A percentile compares a stretch with the other conserved stretches of the same genome.
Evolutionary conservation across 1,140 invertebrate genomes (phyloP).

Genomic region (Zeugodacus cucurbitae): DNA sequence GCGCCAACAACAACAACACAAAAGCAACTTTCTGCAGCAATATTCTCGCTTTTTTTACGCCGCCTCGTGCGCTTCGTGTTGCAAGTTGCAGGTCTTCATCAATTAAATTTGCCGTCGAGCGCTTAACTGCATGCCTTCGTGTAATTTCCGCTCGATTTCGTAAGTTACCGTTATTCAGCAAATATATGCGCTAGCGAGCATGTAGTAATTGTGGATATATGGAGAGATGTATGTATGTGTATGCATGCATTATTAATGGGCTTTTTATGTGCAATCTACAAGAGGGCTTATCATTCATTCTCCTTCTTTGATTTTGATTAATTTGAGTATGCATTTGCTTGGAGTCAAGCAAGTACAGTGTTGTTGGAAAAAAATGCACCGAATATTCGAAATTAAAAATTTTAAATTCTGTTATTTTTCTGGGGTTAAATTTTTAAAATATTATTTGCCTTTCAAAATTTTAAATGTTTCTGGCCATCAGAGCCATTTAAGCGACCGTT

Average conservation of each 20-base stretch:
- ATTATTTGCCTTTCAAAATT: too few relatives aligned
- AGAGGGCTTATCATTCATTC: too few relatives aligned
- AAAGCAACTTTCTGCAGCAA: background rate
- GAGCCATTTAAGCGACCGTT: too few relatives aligned
- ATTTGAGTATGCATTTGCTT: too few relatives aligned
- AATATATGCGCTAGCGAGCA: background rate
- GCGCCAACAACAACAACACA: background rate
- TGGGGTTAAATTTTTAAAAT: too few relatives aligned
- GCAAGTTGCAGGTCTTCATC: background rate
- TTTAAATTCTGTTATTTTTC: too few relatives aligned
- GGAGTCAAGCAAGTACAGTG: too few relatives aligned
- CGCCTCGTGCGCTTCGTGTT: background rate
- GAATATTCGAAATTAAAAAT: too few relatives aligned
- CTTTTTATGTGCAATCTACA: background rate
- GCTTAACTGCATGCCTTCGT: background rate
- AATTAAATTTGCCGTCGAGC: background rate
- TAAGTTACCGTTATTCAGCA: background rate
- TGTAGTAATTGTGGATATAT: background rate
- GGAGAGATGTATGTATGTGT: background rate
- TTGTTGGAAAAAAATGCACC: too few relatives aligned
- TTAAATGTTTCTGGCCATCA: too few relatives aligned
- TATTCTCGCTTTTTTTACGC: background rate
- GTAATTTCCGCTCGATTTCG: constrained; percentile 27
- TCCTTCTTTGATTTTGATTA: too few relatives aligned
- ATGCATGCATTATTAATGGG: background rate